phyloP scores from a whole-genome alignment of 2,113 vertebrate species.

The human (Homo sapiens) region DNA sequence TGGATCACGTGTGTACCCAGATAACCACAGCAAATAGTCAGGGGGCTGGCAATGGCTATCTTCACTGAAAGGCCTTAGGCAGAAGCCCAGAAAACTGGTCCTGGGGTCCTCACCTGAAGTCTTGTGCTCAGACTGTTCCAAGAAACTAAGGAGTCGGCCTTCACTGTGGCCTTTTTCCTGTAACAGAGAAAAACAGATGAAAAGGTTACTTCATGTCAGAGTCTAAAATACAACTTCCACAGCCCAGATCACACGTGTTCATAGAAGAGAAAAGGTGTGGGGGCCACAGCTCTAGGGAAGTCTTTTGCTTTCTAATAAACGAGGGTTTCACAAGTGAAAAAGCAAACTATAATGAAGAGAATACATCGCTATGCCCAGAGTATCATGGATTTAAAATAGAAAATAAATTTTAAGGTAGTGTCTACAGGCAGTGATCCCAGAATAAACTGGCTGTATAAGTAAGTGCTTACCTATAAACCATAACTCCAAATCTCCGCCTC shows the following conservation, averaged over 20 bases:
- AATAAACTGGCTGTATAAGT: constrained; percentile 34
- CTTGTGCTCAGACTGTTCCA: constrained; percentile 84
- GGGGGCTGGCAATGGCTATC: neutral
- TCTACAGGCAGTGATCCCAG: neutral
- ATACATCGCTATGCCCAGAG: neutral
- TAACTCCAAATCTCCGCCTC: neutral
- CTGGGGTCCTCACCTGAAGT: constrained; percentile 78
- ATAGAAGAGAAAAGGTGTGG: constrained; percentile 1
- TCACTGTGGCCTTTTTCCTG: constrained; percentile 74
- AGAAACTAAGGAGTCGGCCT: constrained; percentile 83
- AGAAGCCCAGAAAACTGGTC: constrained; percentile 16
- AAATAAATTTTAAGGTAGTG: constrained; percentile 19
- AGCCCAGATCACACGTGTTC: constrained; percentile 29
- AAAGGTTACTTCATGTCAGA: neutral
- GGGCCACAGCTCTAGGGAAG: neutral
- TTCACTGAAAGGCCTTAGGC: neutral
- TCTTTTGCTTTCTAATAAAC: constrained; percentile 63
- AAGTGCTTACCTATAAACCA: neutral
- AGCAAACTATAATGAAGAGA: neutral
- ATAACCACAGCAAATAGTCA: neutral
- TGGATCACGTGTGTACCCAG: neutral
- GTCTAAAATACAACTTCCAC: constrained; percentile 27
- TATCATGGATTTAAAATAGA: constrained; percentile 43
- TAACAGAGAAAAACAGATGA: constrained; percentile 47
- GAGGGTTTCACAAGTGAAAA: neutral